These are phyloP conservation scores for Resseliella maxima DNA, from an alignment of 2,888 invertebrate species.

Conservation along the genomic window DNA sequence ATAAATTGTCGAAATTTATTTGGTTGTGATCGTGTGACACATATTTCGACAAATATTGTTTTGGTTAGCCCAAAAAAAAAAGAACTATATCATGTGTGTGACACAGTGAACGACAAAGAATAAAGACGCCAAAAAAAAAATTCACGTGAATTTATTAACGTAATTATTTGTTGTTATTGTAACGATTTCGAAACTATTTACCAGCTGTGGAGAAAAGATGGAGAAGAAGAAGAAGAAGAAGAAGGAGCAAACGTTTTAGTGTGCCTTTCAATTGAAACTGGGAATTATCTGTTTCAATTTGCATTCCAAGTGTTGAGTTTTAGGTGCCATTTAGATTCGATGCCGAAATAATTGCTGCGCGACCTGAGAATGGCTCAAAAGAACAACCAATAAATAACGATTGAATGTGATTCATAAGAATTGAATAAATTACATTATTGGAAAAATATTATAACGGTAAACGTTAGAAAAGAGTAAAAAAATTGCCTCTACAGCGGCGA, in stretches of 20 bases:
- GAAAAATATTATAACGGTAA: conserved; percentile 24
- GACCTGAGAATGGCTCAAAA: neutral
- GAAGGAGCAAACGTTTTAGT: neutral
- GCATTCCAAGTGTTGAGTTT: neutral
- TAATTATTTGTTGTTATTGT: conserved; percentile 42
- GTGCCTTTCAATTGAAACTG: neutral
- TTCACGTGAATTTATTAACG: conserved; percentile 18
- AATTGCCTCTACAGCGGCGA: no score
- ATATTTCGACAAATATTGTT: neutral
- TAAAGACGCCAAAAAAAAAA: neutral
- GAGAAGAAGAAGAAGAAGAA: neutral
- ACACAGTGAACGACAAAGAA: conserved; percentile 4
- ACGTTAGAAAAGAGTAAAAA: neutral
- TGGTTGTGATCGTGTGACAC: neutral
- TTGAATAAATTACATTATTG: conserved; percentile 16
- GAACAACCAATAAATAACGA: neutral
- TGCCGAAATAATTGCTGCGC: neutral
- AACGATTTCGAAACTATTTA: conserved; percentile 15
- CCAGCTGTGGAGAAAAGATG: neutral
- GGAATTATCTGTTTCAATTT: conserved; percentile 7
- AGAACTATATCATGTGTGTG: neutral
- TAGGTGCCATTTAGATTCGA: neutral
- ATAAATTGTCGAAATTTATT: neutral
- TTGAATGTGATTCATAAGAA: conserved; percentile 36
- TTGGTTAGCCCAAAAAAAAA: neutral